Evolutionary conservation across 2,888 invertebrate species (phyloP).

Genomic region (Sympetrum striolatum): DNA sequence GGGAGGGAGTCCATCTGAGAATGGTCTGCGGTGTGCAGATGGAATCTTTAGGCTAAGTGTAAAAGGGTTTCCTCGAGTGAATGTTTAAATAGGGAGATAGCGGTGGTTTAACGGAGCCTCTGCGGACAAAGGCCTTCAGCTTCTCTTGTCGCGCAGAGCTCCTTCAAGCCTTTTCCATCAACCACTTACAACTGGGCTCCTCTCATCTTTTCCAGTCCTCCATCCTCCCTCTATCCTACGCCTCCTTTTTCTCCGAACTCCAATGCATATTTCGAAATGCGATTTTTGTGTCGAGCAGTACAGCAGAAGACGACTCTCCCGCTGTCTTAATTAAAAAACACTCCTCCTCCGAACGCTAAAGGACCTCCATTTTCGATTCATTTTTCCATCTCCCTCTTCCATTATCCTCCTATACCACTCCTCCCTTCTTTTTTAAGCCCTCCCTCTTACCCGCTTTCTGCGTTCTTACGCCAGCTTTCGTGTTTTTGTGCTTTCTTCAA

Average conservation of each 20-base stretch:
- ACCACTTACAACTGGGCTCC: not conserved
- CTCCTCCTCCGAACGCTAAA: not conserved
- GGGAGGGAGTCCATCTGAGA: not conserved
- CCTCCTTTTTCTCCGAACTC: not conserved
- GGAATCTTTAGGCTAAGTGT: not conserved
- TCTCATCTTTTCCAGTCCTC: not conserved
- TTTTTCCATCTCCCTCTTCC: not conserved
- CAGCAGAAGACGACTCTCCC: not conserved
- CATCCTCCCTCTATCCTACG: too few relatives aligned
- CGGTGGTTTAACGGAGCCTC: not conserved
- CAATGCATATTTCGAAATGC: not conserved
- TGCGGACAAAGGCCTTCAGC: not conserved
- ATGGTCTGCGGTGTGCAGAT: not conserved
- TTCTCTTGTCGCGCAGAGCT: not conserved
- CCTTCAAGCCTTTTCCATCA: not conserved
- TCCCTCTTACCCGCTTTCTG: not conserved
- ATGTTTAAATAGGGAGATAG: slow-evolving; percentile 29
- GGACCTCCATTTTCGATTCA: not conserved
- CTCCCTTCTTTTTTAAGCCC: not conserved
- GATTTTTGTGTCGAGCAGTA: not conserved
- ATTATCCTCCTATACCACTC: not conserved
- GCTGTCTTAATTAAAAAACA: not conserved
- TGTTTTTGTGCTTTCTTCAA: not conserved
- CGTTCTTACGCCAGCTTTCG: not conserved
- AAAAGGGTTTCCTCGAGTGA: slow-evolving; percentile 1